Evolutionary conservation across 1,140 invertebrate species (phyloP).

Genomic region (Cardiocondyla obscurior): DNA sequence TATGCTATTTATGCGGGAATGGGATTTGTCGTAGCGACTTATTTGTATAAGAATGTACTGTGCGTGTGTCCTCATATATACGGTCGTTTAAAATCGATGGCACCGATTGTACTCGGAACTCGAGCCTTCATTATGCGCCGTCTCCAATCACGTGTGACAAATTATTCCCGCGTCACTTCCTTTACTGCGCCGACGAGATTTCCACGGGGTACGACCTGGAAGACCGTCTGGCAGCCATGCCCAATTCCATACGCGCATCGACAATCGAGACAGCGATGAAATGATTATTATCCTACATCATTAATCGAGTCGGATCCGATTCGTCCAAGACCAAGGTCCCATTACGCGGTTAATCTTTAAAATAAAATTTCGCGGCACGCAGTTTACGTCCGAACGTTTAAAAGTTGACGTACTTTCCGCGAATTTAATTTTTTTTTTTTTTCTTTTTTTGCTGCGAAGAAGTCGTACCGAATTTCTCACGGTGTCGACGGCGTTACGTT

Average conservation of each 20-base stretch:
- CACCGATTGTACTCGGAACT: conserved; percentile 56
- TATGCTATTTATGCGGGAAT: background rate
- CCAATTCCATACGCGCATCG: background rate
- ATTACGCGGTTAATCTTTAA: background rate
- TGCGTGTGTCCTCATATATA: background rate
- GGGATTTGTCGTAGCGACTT: background rate
- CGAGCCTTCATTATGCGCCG: conserved; percentile 61
- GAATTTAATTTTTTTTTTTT: too few relatives aligned
- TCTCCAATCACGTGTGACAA: conserved; percentile 75
- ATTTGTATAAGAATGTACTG: conserved; percentile 9
- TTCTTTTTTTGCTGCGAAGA: background rate
- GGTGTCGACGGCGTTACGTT: background rate
- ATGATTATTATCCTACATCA: conserved; percentile 11
- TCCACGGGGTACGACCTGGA: conserved; percentile 18
- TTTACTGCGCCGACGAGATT: conserved; percentile 28
- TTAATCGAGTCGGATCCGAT: background rate
- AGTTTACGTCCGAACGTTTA: background rate
- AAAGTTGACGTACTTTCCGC: background rate
- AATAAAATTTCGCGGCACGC: background rate
- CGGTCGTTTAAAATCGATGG: conserved; percentile 39
- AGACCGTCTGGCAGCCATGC: conserved; percentile 24
- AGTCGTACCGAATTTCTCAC: background rate
- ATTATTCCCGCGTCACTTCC: conserved; percentile 74
- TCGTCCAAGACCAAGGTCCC: background rate
- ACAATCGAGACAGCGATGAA: background rate